Conservation (phyloP, 2,888 invertebrate species). For the Norana najaformis region DNA sequence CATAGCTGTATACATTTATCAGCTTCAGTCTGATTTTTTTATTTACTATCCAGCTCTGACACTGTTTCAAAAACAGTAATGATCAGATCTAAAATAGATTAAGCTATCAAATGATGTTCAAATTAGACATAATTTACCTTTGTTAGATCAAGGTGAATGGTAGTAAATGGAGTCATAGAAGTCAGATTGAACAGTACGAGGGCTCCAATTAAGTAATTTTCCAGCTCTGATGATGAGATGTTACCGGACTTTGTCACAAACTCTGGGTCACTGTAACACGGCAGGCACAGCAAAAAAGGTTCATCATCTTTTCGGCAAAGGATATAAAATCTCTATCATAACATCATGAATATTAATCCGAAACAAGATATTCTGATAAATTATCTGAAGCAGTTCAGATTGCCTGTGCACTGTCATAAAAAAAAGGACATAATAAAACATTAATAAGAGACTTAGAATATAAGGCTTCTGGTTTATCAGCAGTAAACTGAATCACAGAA, state of each 20-base stretch:
- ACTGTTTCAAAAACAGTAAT: background rate
- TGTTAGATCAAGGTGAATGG: slow-evolving; percentile 47
- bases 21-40: background rate
- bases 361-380: too few species aligned
- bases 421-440: background rate
- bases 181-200: slow-evolving; percentile 48
- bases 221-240: slow-evolving; percentile 46
- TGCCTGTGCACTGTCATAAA: too few species aligned
- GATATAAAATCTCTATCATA: background rate
- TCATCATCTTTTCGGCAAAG: background rate
- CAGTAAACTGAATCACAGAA: background rate
- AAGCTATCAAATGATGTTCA: background rate
- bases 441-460: background rate
- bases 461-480: too few species aligned
- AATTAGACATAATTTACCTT: slow-evolving; percentile 42
- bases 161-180: slow-evolving; percentile 45
- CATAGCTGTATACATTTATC: background rate
- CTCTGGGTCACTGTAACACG: slow-evolving; percentile 28
- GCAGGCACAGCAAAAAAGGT: background rate
- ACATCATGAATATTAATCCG: background rate
- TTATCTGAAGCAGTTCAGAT: too few species aligned
- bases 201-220: slow-evolving; percentile 48
- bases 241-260: slow-evolving; percentile 9
- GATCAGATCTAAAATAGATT: background rate
- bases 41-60: background rate